A percentile compares a stretch with the other conserved stretches of the same genome.
Evolutionary conservation across 30 jellyfish, hydroid and myxozoan genomes (phyloP).

Genomic region (Cassiopea xamachana): DNA sequence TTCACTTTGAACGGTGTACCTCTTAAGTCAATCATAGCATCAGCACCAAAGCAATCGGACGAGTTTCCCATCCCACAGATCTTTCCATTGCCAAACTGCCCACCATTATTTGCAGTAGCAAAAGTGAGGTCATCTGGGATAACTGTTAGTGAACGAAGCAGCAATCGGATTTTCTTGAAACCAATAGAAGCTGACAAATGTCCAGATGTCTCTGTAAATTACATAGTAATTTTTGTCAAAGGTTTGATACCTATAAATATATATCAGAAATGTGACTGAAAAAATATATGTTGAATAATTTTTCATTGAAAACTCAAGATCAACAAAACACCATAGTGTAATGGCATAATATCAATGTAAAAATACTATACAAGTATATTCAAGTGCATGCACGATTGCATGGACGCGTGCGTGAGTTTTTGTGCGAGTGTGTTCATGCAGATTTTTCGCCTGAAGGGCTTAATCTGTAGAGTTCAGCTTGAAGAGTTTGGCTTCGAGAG

Average conservation of each 20-base stretch:
- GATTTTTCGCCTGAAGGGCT: too few species aligned
- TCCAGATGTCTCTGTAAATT: neutral
- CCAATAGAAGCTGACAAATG: constrained; percentile 1
- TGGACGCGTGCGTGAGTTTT: too few species aligned
- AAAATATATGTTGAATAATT: too few species aligned
- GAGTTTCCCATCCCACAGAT: constrained; percentile 60
- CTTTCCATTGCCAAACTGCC: constrained; percentile 77
- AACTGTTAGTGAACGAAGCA: constrained; percentile 60
- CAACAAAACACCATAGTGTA: too few species aligned
- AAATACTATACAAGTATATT: too few species aligned
- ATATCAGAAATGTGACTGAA: neutral
- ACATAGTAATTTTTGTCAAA: neutral
- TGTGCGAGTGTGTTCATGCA: too few species aligned
- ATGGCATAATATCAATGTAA: too few species aligned
- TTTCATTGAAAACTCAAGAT: too few species aligned
- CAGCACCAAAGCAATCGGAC: constrained; percentile 75
- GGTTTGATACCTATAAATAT: neutral
- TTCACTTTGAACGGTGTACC: constrained; percentile 94
- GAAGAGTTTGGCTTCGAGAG: too few species aligned
- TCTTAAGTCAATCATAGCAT: constrained; percentile 83
- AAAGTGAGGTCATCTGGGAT: constrained; percentile 83
- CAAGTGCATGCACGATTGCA: too few species aligned
- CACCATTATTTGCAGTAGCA: constrained; percentile 47
- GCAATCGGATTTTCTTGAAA: constrained; percentile 64
- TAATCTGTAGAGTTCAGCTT: too few species aligned